Percentiles rank a stretch among this genome's conserved stretches.
Evolutionary conservation across 1,140 invertebrate genomes (phyloP).

Genomic region (Pseudomyrmex dendroicus): DNA sequence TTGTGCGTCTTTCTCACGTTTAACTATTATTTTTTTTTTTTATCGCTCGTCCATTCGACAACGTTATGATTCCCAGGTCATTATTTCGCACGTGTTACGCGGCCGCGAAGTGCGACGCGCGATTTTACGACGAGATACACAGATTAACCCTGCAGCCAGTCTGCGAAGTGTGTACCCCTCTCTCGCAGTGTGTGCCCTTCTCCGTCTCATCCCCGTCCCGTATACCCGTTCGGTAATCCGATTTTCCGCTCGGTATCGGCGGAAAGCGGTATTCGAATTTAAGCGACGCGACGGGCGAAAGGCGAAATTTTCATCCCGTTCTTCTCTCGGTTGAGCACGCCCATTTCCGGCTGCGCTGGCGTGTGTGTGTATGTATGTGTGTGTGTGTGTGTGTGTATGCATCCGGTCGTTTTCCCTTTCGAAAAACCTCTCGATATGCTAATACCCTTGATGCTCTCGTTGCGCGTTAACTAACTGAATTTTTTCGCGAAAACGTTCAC

Average conservation of each 20-base stretch:
- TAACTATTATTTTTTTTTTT: not conserved
- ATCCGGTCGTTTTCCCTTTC: not conserved
- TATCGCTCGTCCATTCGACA: not conserved
- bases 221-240: slow-evolving; percentile 50
- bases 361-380: not conserved
- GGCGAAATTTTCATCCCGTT: slow-evolving; percentile 33
- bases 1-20: not conserved
- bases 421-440: slow-evolving; percentile 55
- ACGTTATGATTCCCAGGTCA: not conserved
- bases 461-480: slow-evolving; percentile 31
- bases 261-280: slow-evolving; percentile 52
- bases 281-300: slow-evolving; percentile 57
- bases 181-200: not conserved
- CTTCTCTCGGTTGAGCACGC: slow-evolving; percentile 21
- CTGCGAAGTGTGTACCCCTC: slow-evolving; percentile 42
- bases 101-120: slow-evolving; percentile 10
- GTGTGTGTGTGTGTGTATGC: not conserved
- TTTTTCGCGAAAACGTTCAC: slow-evolving; percentile 46
- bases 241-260: slow-evolving; percentile 59
- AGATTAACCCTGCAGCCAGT: slow-evolving; percentile 24
- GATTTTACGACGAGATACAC: slow-evolving; percentile 36
- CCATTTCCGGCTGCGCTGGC: slow-evolving; percentile 4
- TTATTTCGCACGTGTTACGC: slow-evolving; percentile 11
- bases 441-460: slow-evolving; percentile 37
- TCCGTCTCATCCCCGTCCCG: slow-evolving; percentile 28